Conservation (phyloP, 2,888 invertebrate genomes). For the Drosophila testacea region DNA sequence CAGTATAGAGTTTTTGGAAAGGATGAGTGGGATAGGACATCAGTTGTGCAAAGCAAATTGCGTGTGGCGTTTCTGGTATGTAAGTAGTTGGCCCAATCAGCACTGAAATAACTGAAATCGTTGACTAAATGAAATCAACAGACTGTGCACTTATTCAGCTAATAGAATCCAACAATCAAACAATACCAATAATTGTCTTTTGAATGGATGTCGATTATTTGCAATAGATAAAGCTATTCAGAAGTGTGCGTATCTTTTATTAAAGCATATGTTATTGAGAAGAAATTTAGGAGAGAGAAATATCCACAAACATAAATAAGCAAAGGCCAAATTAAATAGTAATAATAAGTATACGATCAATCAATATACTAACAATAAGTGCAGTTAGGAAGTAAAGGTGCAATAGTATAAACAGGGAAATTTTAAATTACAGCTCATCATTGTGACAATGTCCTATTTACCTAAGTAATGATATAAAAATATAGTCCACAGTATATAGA, state of each 20-base stretch:
- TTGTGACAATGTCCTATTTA: neutral
- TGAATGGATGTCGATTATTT: neutral
- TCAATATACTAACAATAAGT: too few relatives aligned
- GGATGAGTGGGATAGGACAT: constrained; percentile 20
- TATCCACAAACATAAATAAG: neutral
- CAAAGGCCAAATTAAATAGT: neutral
- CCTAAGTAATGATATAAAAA: neutral
- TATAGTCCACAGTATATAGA: neutral
- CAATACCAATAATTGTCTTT: constrained; percentile 38
- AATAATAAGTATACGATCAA: too few relatives aligned
- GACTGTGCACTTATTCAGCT: constrained; percentile 42
- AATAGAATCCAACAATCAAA: constrained; percentile 38
- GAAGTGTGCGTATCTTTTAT: neutral
- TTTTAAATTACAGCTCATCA: too few relatives aligned
- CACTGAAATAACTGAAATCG: constrained; percentile 51
- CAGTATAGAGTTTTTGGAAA: neutral
- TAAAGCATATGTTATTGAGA: neutral
- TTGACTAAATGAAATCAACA: constrained; percentile 49
- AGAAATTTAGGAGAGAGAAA: neutral
- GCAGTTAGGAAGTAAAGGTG: neutral
- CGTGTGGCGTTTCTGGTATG: constrained; percentile 57
- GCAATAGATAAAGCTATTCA: neutral
- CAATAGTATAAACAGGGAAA: too few relatives aligned
- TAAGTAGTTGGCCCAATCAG: constrained; percentile 45
- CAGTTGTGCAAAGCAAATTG: constrained; percentile 60